Base-by-base conservation (phyloP, 2,888 invertebrate genomes). In the Pycnomerus fuliginosus region DNA sequence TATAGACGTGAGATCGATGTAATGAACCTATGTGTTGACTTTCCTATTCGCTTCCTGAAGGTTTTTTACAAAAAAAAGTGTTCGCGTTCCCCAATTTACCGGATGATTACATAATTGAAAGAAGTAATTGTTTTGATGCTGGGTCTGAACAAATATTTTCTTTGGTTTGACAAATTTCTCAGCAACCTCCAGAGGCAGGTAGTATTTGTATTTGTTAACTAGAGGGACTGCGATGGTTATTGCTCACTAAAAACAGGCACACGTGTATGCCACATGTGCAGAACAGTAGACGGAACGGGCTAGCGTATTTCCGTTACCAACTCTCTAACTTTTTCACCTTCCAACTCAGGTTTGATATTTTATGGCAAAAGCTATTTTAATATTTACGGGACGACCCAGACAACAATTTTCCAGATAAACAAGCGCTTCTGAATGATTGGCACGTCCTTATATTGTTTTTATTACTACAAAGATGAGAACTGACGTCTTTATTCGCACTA, bases 211-310 rank as follows among this genome's bases (percentile, higher is more conserved):
- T 17, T 16, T n/a, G n/a, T n/a, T n/a, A n/a, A n/a, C n/a, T n/a
- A n/a, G 35, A 44, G 47, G 38, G 20, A 23, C 52, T 46, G 40
- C 43, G 52, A 52, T 43, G 37, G 49, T 39, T 46, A 44, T 40
- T 37, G 43, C 32, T 43, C 44, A 57, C 56, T 57, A 53, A 56
- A 58, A 55, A 49, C 56, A 56, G 56, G 47, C 52, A 51, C 64
- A 64, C 60, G 58, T 64, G 64, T 60, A 52, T 40, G 44, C 52
- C 62, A 62, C 56, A 60, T 64, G 62, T 62, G 62, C 55, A 44
- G 45, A 37, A 45, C 31, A 46, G 46, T 50, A 50, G 48, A 46
- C 44, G 44, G 35, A 34, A 48, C 46, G 40, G 43, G 40, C 48
- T 27, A 37, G 27, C 45, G 36, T 50, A 48, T 46, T 48, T 48